Evolutionary conservation across 2,888 invertebrate species (phyloP).

Genomic region (Apamea sordens): DNA sequence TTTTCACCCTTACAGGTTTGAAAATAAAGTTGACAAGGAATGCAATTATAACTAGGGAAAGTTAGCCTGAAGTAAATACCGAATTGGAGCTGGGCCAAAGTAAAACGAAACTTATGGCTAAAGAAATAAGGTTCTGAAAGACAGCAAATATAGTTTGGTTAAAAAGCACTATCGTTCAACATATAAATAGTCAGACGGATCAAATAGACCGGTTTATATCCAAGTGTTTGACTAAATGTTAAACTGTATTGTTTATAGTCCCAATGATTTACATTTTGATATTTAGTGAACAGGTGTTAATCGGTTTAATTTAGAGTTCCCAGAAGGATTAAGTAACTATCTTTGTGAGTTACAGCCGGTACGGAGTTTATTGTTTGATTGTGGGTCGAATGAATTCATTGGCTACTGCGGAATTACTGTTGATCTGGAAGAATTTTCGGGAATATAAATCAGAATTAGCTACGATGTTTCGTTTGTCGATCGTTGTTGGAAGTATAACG

Average conservation of each 20-base stretch:
- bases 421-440: background rate
- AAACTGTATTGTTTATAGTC: conserved; percentile 38
- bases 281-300: conserved; percentile 50
- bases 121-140: background rate
- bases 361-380: conserved; percentile 8
- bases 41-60: conserved; percentile 26
- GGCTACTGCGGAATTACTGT: conserved; percentile 4
- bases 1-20: background rate
- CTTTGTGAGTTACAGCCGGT: conserved; percentile 18
- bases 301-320: conserved; percentile 37
- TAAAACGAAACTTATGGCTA: conserved; percentile 10
- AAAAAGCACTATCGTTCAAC: conserved; percentile 18
- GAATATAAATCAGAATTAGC: background rate
- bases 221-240: conserved; percentile 50
- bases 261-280: conserved; percentile 49
- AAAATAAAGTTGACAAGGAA: conserved; percentile 3
- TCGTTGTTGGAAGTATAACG: background rate
- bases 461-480: background rate
- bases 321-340: conserved; percentile 23
- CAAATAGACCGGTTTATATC: conserved; percentile 40
- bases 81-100: conserved; percentile 1
- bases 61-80: background rate
- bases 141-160: background rate
- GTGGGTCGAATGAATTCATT: conserved; percentile 10
- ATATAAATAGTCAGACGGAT: conserved; percentile 36